A percentile compares a stretch with the other conserved stretches of the same genome.
These are phyloP conservation scores for Nycticebus coucang DNA, from an alignment of 2,113 vertebrate genomes.

Conservation along the genomic window DNA sequence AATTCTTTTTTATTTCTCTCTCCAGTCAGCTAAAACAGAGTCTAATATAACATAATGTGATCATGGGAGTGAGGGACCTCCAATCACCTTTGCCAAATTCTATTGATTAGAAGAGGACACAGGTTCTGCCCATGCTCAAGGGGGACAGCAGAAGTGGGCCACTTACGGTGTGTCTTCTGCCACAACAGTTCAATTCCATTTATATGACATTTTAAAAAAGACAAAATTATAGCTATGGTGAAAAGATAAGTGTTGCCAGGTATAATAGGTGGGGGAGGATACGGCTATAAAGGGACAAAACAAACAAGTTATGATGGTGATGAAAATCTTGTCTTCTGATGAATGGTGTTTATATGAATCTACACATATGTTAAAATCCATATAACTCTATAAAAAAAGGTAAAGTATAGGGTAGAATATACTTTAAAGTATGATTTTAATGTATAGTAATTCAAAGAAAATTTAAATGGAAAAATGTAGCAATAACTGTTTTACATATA, in stretches of 20 bases:
- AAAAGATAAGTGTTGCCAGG: not conserved
- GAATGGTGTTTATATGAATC: not conserved
- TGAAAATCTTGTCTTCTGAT: not conserved
- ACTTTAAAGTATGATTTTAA: slow-evolving; percentile 25
- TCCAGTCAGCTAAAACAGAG: too few relatives aligned
- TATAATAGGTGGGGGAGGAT: not conserved
- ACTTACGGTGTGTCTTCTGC: too few relatives aligned
- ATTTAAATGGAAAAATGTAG: not conserved
- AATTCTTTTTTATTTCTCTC: too few relatives aligned
- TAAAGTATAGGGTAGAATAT: not conserved
- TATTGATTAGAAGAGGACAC: too few relatives aligned
- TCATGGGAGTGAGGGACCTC: too few relatives aligned
- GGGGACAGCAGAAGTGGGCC: too few relatives aligned
- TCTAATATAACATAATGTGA: too few relatives aligned
- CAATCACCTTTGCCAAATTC: too few relatives aligned
- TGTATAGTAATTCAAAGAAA: slow-evolving; percentile 10
- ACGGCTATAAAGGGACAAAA: not conserved
- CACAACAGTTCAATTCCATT: not conserved
- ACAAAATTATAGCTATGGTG: not conserved
- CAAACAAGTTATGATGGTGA: not conserved
- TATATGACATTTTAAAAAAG: slow-evolving; percentile 25
- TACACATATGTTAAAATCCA: not conserved
- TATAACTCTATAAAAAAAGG: not conserved
- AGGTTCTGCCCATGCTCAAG: too few relatives aligned
- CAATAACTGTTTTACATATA: slow-evolving; percentile 19